Evolutionary conservation across 2,797 vertebrate genomes (phyloP).

Genomic region (Loriculus beryllinus): DNA sequence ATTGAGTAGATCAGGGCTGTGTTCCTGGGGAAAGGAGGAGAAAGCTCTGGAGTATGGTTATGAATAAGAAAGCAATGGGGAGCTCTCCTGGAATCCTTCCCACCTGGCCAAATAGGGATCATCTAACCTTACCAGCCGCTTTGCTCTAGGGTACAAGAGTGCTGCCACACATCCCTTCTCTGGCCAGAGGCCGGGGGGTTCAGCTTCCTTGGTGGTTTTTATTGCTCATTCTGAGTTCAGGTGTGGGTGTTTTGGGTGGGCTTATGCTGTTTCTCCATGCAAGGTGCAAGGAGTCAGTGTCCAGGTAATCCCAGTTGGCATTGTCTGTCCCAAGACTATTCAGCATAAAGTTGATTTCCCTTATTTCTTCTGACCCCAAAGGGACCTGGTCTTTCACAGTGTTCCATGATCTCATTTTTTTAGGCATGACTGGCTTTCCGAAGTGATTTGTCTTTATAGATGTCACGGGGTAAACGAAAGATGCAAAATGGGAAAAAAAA

Average conservation of each 20-base stretch:
- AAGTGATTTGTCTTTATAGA: not conserved
- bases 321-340: not conserved
- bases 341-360: not conserved
- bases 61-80: not conserved
- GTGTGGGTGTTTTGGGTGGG: not conserved
- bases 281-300: not conserved
- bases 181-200: not conserved
- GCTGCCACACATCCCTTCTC: not conserved
- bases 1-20: not conserved
- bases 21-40: not conserved
- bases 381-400: not conserved
- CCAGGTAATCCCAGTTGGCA: not conserved
- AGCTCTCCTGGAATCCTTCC: not conserved
- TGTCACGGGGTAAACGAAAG: not conserved
- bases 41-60: not conserved
- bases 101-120: not conserved
- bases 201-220: not conserved
- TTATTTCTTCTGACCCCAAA: not conserved
- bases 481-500: not conserved
- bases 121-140: accelerated
- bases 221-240: not conserved
- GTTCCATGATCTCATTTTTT: not conserved
- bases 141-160: accelerated
- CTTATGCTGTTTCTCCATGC: not conserved
- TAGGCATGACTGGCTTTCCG: not conserved